Conservation (phyloP, 1,140 invertebrate genomes). For the Physella acuta region DNA sequence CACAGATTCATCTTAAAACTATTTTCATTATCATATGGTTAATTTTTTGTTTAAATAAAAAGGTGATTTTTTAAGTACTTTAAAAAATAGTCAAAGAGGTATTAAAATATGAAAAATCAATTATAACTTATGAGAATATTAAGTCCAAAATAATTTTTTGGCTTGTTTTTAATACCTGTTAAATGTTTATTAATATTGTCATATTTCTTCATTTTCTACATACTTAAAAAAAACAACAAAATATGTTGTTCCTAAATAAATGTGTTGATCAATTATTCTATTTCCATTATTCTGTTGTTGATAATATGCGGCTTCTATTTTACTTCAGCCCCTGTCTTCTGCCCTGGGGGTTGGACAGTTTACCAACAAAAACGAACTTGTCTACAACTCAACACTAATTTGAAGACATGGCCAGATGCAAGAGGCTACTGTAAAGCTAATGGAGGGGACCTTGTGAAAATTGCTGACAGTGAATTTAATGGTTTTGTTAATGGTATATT, state of each 20-base stretch:
- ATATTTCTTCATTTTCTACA: background rate
- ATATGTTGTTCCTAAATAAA: background rate
- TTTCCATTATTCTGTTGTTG: background rate
- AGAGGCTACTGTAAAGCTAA: background rate
- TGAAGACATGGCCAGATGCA: conserved; percentile 8
- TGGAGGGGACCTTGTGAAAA: conserved; percentile 7
- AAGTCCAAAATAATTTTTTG: background rate
- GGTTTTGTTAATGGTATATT: background rate
- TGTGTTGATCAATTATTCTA: background rate
- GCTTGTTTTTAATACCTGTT: background rate
- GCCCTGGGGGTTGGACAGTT: background rate
- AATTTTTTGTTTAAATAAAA: no score
- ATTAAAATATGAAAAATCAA: no score
- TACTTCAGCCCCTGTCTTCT: conserved; percentile 8
- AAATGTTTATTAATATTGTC: background rate
- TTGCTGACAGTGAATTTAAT: background rate
- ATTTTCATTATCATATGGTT: no score
- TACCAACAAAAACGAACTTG: background rate
- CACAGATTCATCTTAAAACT: no score
- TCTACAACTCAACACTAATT: background rate
- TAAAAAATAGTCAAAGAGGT: no score
- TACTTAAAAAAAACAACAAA: background rate
- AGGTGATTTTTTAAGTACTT: no score
- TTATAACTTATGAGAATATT: no score
- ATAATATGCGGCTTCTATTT: background rate